A percentile compares a stretch with the other conserved stretches of the same genome.
Conservation (phyloP, 2,888 invertebrate species). For the Metopia argyrocephala region DNA sequence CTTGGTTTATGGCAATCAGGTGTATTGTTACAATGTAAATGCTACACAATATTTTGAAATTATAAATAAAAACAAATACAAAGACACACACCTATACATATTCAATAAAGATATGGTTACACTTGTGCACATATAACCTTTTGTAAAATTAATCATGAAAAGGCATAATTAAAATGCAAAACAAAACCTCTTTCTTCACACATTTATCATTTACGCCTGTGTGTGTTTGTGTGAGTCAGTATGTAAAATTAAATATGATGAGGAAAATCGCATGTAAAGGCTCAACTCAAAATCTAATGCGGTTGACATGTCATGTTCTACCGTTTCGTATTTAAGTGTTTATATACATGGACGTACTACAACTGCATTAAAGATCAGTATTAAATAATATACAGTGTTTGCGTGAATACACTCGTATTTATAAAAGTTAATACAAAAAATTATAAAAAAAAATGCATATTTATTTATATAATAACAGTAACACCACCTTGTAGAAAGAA, state of each 20-base stretch:
- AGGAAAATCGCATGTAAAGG: slow-evolving; percentile 1
- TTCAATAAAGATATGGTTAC: background rate
- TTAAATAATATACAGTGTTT: too few relatives aligned
- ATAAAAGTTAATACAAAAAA: slow-evolving; percentile 3
- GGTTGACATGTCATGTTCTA: background rate
- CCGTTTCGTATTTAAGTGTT: background rate
- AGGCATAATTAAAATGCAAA: slow-evolving; percentile 39
- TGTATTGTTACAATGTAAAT: background rate
- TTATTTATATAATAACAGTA: too few relatives aligned
- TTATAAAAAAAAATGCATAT: background rate
- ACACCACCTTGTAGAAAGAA: too few relatives aligned
- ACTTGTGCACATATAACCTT: background rate
- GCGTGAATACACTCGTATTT: background rate
- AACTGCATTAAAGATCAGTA: too few relatives aligned
- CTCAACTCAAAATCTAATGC: background rate
- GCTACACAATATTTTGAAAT: background rate
- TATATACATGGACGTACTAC: background rate
- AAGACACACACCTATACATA: too few relatives aligned
- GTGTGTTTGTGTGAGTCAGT: background rate
- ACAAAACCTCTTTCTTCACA: slow-evolving; percentile 24
- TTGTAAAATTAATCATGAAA: too few relatives aligned
- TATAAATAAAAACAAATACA: background rate
- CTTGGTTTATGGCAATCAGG: background rate
- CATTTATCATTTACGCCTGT: background rate
- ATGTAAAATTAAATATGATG: slow-evolving; percentile 24